Conservation (phyloP, 1,140 invertebrate species). For the Drosophila jambulina region DNA sequence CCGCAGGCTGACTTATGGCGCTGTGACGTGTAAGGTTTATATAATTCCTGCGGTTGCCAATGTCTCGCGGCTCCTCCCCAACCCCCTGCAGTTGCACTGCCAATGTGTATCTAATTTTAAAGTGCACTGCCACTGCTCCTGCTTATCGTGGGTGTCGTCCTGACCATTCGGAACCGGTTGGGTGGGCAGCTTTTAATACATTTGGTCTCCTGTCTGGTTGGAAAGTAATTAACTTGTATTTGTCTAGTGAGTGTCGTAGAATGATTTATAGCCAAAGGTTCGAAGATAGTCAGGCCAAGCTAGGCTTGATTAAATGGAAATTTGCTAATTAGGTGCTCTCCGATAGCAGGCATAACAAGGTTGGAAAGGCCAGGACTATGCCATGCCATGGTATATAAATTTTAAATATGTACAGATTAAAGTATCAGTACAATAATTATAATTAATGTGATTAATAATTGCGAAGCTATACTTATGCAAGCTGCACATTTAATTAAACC, state of each 20-base stretch:
- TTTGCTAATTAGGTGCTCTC: constrained; percentile 5
- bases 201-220: constrained; percentile 46
- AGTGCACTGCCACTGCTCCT: constrained; percentile 38
- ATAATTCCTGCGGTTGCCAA: constrained; percentile 83
- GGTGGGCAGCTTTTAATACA: constrained; percentile 62
- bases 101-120: constrained; percentile 59
- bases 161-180: background rate
- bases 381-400: background rate
- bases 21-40: constrained; percentile 83
- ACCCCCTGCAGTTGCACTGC: background rate
- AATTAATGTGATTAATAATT: background rate
- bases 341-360: background rate
- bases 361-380: background rate
- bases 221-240: constrained; percentile 54
- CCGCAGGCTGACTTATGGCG: constrained; percentile 78
- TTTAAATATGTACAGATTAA: background rate
- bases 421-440: background rate
- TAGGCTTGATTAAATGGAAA: constrained; percentile 1
- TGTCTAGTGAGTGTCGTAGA: constrained; percentile 34
- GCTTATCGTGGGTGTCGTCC: constrained; percentile 17
- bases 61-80: constrained; percentile 23
- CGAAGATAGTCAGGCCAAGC: background rate
- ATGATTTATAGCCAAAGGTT: constrained; percentile 39
- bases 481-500: background rate
- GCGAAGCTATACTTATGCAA: too few species aligned